Conservation (phyloP, 1,140 invertebrate species). For the Hormaphis cornu region DNA sequence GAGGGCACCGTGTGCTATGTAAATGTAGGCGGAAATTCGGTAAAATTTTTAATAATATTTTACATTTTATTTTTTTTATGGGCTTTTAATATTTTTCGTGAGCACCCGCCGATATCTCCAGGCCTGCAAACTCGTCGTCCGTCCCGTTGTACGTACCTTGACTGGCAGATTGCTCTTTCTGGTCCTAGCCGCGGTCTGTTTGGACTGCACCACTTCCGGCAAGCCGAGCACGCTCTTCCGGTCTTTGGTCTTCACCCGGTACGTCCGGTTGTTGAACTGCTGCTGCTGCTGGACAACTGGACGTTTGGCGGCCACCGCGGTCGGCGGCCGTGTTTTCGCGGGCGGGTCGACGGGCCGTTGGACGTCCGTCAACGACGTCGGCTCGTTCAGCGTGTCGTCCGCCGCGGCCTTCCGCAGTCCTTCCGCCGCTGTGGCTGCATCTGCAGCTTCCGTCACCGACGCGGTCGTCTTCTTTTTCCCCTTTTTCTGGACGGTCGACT, state of each 20-base stretch:
- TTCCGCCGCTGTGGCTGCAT: not conserved
- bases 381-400: slow-evolving; percentile 48
- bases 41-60: not conserved
- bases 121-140: not conserved
- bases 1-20: too few relatives aligned
- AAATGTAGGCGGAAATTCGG: too few relatives aligned
- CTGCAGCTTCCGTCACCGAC: not conserved
- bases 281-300: not conserved
- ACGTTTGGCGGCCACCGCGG: slow-evolving; percentile 9
- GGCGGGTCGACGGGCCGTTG: not conserved
- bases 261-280: slow-evolving; percentile 29
- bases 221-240: slow-evolving; percentile 28
- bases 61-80: slow-evolving; percentile 38
- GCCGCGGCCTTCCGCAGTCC: slow-evolving; percentile 51
- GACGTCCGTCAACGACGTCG: slow-evolving; percentile 44
- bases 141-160: not conserved
- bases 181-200: not conserved
- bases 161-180: slow-evolving; percentile 5
- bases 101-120: not conserved
- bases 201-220: not conserved
- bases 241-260: slow-evolving; percentile 33
- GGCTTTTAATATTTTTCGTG: slow-evolving; percentile 31
- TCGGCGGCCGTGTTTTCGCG: not conserved
- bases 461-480: not conserved
- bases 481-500: not conserved